A percentile compares a stretch with the other conserved stretches of the same genome.
Evolutionary conservation across 92 coral and sea anemone species (phyloP).

Genomic region (Siderastrea radians): DNA sequence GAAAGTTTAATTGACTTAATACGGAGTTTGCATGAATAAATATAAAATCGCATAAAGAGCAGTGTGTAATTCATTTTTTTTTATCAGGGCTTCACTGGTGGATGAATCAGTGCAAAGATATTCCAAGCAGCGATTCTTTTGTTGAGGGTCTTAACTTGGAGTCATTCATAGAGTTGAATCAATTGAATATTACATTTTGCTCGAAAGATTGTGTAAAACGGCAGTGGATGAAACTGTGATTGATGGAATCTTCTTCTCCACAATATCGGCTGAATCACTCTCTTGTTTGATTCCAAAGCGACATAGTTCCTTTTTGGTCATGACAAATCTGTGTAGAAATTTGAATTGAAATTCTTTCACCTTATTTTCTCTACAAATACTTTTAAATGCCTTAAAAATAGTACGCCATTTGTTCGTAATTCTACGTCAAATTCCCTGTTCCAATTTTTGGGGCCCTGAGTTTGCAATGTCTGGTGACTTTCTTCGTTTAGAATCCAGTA

Average conservation of each 20-base stretch:
- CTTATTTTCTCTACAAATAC: background rate
- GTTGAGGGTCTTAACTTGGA: background rate
- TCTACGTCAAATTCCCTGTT: background rate
- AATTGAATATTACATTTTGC: background rate
- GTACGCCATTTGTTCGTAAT: background rate
- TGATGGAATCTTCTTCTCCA: background rate
- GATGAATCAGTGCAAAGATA: background rate
- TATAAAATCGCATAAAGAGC: too few species aligned
- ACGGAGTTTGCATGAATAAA: too few species aligned
- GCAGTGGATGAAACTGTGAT: background rate
- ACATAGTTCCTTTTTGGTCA: background rate
- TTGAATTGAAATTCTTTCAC: slow-evolving; percentile 1
- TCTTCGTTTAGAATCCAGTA: background rate
- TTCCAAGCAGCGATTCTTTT: background rate
- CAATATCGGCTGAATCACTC: background rate
- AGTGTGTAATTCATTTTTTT: background rate
- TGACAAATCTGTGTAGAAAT: background rate
- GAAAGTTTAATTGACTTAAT: too few species aligned
- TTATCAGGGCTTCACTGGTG: background rate
- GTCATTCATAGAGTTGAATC: background rate
- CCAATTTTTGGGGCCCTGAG: background rate
- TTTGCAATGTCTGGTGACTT: background rate
- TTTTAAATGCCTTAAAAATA: background rate
- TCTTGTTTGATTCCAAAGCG: background rate
- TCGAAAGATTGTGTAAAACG: background rate